phyloP scores from a whole-genome alignment of 2,797 vertebrate species.

The Pipistrellus pipistrellus region DNA sequence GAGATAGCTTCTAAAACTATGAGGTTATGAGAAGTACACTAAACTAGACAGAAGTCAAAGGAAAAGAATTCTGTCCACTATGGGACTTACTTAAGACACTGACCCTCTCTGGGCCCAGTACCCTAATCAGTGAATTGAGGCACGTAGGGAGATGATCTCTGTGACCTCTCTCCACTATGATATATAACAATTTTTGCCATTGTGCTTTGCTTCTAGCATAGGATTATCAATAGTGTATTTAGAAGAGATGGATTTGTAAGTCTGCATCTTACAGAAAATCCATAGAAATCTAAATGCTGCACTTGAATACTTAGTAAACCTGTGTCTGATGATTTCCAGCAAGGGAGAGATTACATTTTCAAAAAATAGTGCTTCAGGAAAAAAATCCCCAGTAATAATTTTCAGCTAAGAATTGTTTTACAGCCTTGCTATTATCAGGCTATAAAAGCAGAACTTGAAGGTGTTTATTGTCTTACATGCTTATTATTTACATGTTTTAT shows the following conservation, averaged over 20 bases:
- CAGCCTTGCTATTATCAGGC: neutral
- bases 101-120: neutral
- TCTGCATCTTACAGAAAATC: neutral
- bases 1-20: neutral
- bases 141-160: neutral
- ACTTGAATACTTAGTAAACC: neutral
- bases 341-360: neutral
- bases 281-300: neutral
- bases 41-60: neutral
- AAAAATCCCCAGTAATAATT: slow-evolving; percentile 30
- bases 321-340: neutral
- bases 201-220: slow-evolving; percentile 2
- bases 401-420: slow-evolving; percentile 40
- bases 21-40: neutral
- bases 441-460: slow-evolving; percentile 29
- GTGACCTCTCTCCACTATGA: neutral
- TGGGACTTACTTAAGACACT: neutral
- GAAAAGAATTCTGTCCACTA: neutral
- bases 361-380: neutral
- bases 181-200: neutral
- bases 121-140: neutral
- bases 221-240: neutral
- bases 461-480: neutral
- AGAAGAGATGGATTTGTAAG: neutral
- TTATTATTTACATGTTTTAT: slow-evolving; percentile 55